A percentile compares a stretch with the other conserved stretches of the same genome.
Evolutionary conservation across 1,140 invertebrate genomes (phyloP).

Genomic region (Achroia grisella): DNA sequence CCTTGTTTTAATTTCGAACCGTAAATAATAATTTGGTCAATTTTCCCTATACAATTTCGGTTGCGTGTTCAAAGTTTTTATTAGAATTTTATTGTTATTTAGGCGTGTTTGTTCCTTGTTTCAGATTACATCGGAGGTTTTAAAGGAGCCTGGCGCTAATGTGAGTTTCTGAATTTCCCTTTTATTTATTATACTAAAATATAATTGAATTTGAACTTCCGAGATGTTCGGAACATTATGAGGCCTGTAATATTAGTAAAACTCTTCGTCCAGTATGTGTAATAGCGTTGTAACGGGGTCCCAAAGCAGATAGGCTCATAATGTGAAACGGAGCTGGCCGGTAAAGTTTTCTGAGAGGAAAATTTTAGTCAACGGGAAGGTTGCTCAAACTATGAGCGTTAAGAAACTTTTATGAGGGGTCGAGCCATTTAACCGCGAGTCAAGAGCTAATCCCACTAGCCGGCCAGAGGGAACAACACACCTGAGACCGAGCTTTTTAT

Average conservation of each 20-base stretch:
- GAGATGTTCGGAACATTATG: too few species aligned
- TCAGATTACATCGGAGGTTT: conserved; percentile 68
- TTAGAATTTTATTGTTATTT: conserved; percentile 73
- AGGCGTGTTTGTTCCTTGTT: conserved; percentile 72
- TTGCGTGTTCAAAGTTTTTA: conserved; percentile 70
- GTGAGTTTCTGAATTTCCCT: conserved; percentile 61
- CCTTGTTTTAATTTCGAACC: conserved; percentile 62
- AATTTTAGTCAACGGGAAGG: conserved; percentile 47
- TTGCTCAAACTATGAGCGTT: conserved; percentile 58
- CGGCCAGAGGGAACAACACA: conserved; percentile 37
- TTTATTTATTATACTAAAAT: conserved; percentile 48
- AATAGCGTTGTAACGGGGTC: conserved; percentile 39
- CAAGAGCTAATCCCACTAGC: conserved; percentile 58
- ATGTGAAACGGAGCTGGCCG: conserved; percentile 44
- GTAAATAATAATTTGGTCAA: conserved; percentile 72
- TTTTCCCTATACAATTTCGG: conserved; percentile 64
- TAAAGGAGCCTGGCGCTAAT: conserved; percentile 66
- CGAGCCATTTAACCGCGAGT: conserved; percentile 58
- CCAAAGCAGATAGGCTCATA: conserved; percentile 38
- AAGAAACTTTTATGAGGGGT: conserved; percentile 66
- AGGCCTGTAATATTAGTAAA: too few species aligned
- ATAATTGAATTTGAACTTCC: conserved; percentile 40
- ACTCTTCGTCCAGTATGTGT: conserved; percentile 28
- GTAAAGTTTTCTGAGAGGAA: conserved; percentile 44
- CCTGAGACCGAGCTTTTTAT: conserved; percentile 61